phyloP scores from a whole-genome alignment of 2,797 vertebrate genomes.

The Ciconia nigra region DNA sequence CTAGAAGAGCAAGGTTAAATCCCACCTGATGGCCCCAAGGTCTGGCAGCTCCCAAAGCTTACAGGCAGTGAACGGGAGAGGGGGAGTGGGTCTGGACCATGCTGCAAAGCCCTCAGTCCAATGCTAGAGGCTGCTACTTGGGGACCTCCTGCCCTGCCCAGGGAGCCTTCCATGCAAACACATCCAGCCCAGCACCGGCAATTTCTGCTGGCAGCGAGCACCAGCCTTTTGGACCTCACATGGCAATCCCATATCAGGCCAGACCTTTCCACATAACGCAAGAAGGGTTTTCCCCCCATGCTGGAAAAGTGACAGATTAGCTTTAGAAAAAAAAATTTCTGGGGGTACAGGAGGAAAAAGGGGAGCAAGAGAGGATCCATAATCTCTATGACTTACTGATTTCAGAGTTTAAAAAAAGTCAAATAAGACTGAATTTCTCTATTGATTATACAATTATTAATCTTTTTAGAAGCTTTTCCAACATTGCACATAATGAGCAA shows the following conservation, averaged over 20 bases:
- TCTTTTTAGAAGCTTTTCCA: slow-evolving; percentile 52
- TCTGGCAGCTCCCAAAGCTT: neutral
- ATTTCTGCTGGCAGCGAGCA: neutral
- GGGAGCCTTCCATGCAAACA: neutral
- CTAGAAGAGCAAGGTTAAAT: neutral
- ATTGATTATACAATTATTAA: slow-evolving; percentile 68
- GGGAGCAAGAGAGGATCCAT: neutral
- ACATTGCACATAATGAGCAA: slow-evolving; percentile 57
- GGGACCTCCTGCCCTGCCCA: neutral
- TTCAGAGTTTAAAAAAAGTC: neutral
- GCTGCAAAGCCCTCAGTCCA: neutral
- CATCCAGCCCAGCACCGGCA: fast-evolving
- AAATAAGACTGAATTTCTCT: slow-evolving; percentile 41
- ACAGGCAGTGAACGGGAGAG: neutral
- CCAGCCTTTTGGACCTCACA: neutral
- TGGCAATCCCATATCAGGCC: fast-evolving
- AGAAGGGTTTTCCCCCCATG: neutral
- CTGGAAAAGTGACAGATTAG: neutral
- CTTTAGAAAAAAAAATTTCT: neutral
- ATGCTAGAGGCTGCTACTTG: neutral
- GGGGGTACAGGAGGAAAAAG: neutral
- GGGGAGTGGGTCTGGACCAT: neutral
- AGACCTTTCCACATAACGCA: neutral
- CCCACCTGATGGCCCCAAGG: neutral
- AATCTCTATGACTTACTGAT: neutral